Base-by-base conservation (phyloP, 2,797 vertebrate genomes). In the Chelon labrosus region DNA sequence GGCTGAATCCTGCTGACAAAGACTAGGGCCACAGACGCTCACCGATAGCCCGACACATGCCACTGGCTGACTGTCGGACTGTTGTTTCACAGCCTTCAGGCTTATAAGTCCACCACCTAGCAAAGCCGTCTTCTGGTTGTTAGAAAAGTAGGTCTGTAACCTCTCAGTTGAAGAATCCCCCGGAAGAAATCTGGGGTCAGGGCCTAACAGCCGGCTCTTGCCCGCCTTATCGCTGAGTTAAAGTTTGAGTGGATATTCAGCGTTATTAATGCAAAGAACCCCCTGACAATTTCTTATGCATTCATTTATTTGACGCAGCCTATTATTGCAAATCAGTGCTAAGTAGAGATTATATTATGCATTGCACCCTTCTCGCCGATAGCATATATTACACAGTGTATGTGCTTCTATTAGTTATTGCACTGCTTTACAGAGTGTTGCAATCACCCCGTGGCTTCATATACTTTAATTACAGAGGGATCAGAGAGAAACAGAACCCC, bases 391-490 rank as follows among this genome's bases (percentile, higher is more conserved):
- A 17, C 1, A 46, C 39, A 57, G 2, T 62, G 27, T 64, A 50
- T 47, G 31, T 53, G 41, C 1, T 74, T 20, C 60, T 25, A 70
- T 60, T 77, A 63, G n/a, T 10, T 22, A 25, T 58, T 52, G 69
- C 3, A 54, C 10, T 38, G 17, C 19, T 54, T 60, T 37, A 60
- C 66, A 70, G 49, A 2, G 7, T 74, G 38, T 62, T 65, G 42
- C 60, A 66, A 75, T 73, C 63, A 58, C 76, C 51, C 55, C 66
- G 11, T 63, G 50, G 74, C 50, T 69, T 20, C 70, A 66, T 51
- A 38, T 46, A 54, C 70, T 79, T 82, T 71, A 85, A 87, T 80
- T 66, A 85, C 38, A 22, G 19, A 5, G 8, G 51, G 50, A 69
- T 83, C 49, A 77, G 59, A 78, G 65, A 25, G 41, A 70, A 60